Evolutionary conservation across 92 coral and sea anemone species (phyloP), one percentile per base, ranked within the genome.

Genomic region (Anthopleura xanthogrammica): DNA sequence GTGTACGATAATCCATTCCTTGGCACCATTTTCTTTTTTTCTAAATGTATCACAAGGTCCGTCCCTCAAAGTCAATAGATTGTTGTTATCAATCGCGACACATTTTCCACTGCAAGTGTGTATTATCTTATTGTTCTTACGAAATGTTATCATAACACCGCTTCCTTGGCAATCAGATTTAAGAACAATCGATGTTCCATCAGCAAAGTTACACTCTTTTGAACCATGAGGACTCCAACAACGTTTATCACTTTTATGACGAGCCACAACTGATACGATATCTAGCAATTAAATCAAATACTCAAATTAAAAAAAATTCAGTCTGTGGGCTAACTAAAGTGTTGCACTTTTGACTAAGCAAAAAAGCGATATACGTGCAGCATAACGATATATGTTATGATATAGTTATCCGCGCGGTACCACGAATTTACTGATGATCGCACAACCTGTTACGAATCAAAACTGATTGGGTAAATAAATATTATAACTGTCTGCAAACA

Each of bases 41-140:
- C 82, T 84, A 41, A 91, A 91, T 48, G 50, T 54, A 58, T 91
- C 91, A 72, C 94, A 91, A 3, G 89, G 94, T 43, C 82, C 81
- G 48, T 88, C 79, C 74, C 89, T 85, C 16, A 91, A 86, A 6
- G 91, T 86, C 60, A 91, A 70, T 73, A 75, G 82, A 23, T 75
- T 65, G 43, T 57, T 79, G 20, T 46, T 79, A 50, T 93, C 88
- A 17, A 75, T 85, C 57, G 72, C 79, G 75, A 91, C 90, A 77
- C 97, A 93, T 77, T 86, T 91, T 9, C 94, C 97, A 70, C 91
- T 91, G 41, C 97, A 93, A 55, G 95, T 93, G 82, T 93, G 97
- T 11, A 81, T 81, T 52, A 93, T 64, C 65, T 87, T 77, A 64
- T 86, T 76, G 79, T 92, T 91, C 24, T 81, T 86, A n/a, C 65